Evolutionary conservation across 1,140 invertebrate species (phyloP).

Genomic region (Formica selysi): DNA sequence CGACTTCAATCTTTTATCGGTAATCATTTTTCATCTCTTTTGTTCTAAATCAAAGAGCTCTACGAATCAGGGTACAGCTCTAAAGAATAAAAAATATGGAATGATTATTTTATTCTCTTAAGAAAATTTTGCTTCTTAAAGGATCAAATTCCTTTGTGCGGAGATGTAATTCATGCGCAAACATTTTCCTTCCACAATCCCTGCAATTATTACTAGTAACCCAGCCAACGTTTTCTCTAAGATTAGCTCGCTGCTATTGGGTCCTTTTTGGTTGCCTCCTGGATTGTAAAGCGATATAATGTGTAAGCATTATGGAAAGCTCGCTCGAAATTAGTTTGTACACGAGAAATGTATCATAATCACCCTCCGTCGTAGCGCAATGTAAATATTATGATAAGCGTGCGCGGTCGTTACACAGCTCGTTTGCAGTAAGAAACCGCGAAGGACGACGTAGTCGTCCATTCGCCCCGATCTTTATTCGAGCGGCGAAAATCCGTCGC

Average conservation of each 20-base stretch:
- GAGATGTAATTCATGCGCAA: not conserved
- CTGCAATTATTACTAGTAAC: slow-evolving; percentile 2
- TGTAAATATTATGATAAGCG: slow-evolving; percentile 74
- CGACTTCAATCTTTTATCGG: not conserved
- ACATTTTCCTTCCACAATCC: not conserved
- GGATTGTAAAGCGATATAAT: slow-evolving; percentile 20
- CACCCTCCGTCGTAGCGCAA: slow-evolving; percentile 45
- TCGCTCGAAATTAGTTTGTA: slow-evolving; percentile 75
- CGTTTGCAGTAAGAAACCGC: slow-evolving; percentile 42
- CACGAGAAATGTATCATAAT: slow-evolving; percentile 73
- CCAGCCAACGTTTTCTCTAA: slow-evolving; percentile 17
- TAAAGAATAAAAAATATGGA: not conserved
- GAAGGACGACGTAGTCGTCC: slow-evolving; percentile 68
- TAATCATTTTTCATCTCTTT: not conserved
- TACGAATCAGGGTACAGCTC: not conserved
- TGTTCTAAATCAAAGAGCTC: not conserved
- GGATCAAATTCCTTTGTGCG: not conserved
- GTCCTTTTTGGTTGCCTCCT: not conserved
- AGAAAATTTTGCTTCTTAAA: not conserved
- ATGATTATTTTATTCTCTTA: not conserved
- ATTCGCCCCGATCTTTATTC: slow-evolving; percentile 69
- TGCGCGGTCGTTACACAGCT: slow-evolving; percentile 53
- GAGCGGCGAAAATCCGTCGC: slow-evolving; percentile 70
- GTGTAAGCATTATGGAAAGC: slow-evolving; percentile 31
- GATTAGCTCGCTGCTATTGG: slow-evolving; percentile 52